Percentiles rank a stretch among this genome's conserved stretches.
phyloP scores from a whole-genome alignment of 2,113 vertebrate species.

The Petromus typicus region DNA sequence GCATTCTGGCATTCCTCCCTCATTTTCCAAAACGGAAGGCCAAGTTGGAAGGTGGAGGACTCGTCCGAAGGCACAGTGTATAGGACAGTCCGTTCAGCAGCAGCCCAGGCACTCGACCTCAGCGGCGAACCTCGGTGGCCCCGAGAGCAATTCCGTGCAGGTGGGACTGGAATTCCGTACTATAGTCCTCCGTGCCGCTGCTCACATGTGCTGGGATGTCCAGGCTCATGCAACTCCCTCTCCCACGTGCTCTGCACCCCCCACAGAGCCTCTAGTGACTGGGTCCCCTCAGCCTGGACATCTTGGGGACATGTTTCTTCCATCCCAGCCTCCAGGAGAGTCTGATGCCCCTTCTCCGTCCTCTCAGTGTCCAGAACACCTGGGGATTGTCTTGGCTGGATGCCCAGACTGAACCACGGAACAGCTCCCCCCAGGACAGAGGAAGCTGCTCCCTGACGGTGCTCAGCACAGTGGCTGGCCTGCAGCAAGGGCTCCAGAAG shows the following conservation, averaged over 20 bases:
- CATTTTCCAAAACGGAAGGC: background rate
- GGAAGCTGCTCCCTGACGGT: background rate
- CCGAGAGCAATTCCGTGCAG: background rate
- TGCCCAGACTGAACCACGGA: background rate
- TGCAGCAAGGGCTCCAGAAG: rapidly evolving
- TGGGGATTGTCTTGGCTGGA: background rate
- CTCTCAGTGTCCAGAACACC: background rate
- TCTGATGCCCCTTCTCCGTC: background rate
- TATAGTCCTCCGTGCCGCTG: background rate
- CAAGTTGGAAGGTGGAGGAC: background rate
- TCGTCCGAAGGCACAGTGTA: background rate
- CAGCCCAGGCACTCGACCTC: background rate
- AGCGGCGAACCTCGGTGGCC: background rate
- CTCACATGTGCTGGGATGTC: rapidly evolving
- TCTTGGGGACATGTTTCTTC: background rate
- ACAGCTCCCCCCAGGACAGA: rapidly evolving
- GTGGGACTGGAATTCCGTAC: too few species aligned
- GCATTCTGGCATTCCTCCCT: background rate
- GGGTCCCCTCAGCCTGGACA: background rate
- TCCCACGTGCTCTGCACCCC: background rate
- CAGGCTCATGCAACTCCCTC: rapidly evolving
- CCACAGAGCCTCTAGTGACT: background rate
- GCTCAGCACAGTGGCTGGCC: background rate
- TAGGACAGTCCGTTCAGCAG: background rate
- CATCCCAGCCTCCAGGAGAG: background rate